A percentile compares a stretch with the other conserved stretches of the same genome.
These are phyloP conservation scores for Nudaria mundana DNA, from an alignment of 2,888 invertebrate species.

Conservation along the genomic window DNA sequence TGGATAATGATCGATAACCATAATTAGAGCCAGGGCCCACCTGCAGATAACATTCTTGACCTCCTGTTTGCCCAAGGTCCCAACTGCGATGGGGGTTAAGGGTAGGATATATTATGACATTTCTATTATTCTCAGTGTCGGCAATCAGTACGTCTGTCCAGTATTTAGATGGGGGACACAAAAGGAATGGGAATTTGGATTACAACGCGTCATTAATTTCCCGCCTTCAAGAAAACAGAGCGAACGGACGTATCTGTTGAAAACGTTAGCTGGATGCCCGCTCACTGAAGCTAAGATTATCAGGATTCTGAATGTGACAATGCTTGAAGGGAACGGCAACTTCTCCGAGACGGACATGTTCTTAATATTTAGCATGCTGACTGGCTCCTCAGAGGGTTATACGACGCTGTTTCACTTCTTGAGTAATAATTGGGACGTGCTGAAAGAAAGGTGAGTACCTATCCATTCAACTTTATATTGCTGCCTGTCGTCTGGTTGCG, in stretches of 20 bases:
- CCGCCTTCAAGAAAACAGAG: slow-evolving; percentile 85
- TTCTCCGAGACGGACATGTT: slow-evolving; percentile 89
- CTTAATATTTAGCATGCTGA: slow-evolving; percentile 87
- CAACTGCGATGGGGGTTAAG: too few relatives aligned
- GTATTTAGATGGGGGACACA: slow-evolving; percentile 91
- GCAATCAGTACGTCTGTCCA: slow-evolving; percentile 89
- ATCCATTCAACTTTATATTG: too few relatives aligned
- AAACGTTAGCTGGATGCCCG: slow-evolving; percentile 90
- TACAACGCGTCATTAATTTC: slow-evolving; percentile 88
- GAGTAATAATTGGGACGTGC: slow-evolving; percentile 84
- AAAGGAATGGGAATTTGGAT: slow-evolving; percentile 91
- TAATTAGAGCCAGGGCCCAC: too few relatives aligned
- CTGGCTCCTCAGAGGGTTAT: slow-evolving; percentile 86
- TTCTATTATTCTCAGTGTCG: slow-evolving; percentile 77
- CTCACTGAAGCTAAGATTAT: slow-evolving; percentile 86
- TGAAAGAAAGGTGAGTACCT: slow-evolving; percentile 84
- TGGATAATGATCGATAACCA: too few relatives aligned
- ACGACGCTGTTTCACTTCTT: slow-evolving; percentile 87
- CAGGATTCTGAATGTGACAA: slow-evolving; percentile 82
- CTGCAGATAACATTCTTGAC: too few relatives aligned
- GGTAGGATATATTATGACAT: slow-evolving; percentile 2
- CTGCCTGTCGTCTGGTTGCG: too few relatives aligned
- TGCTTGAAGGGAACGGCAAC: slow-evolving; percentile 85
- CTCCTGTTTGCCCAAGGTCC: too few relatives aligned
- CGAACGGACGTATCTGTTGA: slow-evolving; percentile 88